Base-by-base conservation (phyloP, 2,113 vertebrate species). In the Perognathus longimembris region DNA sequence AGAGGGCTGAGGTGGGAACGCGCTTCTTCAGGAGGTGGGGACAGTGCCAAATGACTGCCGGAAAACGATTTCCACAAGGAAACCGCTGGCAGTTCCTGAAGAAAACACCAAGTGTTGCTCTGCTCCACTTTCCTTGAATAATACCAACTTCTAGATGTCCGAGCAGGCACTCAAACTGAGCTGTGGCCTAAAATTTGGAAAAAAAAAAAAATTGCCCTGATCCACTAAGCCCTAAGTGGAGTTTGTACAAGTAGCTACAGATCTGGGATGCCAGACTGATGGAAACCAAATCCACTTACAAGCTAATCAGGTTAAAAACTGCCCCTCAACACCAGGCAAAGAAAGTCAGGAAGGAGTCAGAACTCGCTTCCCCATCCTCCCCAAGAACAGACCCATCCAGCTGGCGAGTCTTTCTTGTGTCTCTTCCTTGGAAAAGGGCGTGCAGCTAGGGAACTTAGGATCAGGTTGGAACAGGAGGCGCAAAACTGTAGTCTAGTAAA, bases 61-160 rank as follows among this genome's bases (percentile, higher is more conserved):
- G 87, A 83, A 89, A 88, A 80, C 59, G 57, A 75, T 81, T 69
- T 77, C 1, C 6, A 85, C 71, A 85, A 89, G 40, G n/a, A 74
- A 86, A 96, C 42, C 9, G 76, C 63, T 94, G 91, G 85, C 34
- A 66, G 45, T 71, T 90, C 90, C 67, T 69, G 67, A 74, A 92
- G 71, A 77, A 45, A 71, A 81, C 54, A 40, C 78, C 21, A 28
- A 85, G 77, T 38, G 40, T 77, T 26, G 34, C 42, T 89, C 11
- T 75, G 64, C 30, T 94, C 59, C 34, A 57, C 22, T 86, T 70
- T 77, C 59, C 50, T 45, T 79, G 64, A 85, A 79, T 59, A 86
- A 54, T 7, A 63, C 15, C 50, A 83, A 71, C 42, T 85, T 78
- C 61, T 88, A 54, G 42, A 71, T 4, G 57, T 78, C 54, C 70